Percentiles rank a stretch among this genome's conserved stretches.
phyloP scores from a whole-genome alignment of 2,888 invertebrate species.

The Cenopis cana region DNA sequence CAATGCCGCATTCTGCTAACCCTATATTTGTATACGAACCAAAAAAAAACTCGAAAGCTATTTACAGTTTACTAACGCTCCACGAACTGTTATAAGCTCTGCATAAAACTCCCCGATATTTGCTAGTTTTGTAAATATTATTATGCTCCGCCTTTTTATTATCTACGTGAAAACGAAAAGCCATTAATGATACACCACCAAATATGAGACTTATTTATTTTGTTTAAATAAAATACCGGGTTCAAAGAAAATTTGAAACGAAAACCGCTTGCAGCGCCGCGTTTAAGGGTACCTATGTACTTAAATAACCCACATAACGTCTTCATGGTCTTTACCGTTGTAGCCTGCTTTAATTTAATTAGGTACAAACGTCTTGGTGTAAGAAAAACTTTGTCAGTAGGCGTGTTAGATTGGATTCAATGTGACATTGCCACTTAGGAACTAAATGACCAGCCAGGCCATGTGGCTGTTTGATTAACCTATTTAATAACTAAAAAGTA shows the following conservation, averaged over 20 bases:
- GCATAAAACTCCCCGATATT: background rate
- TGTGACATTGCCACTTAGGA: background rate
- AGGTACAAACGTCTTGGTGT: background rate
- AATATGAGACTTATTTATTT: too few species aligned
- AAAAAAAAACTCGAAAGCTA: background rate
- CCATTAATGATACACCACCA: background rate
- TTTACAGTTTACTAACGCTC: background rate
- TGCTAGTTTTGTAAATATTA: background rate
- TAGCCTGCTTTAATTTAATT: background rate
- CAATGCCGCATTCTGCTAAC: too few species aligned
- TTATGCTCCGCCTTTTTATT: background rate
- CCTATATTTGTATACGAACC: background rate
- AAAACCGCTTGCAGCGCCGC: background rate
- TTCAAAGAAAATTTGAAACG: background rate
- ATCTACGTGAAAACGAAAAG: background rate
- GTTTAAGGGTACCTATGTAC: background rate
- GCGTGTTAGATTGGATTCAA: background rate
- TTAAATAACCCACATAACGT: background rate
- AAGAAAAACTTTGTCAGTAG: background rate
- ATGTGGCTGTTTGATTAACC: too few species aligned
- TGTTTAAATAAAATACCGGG: background rate
- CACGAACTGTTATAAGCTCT: background rate
- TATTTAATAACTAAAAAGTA: background rate
- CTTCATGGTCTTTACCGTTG: conserved; percentile 2
- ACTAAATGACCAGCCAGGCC: too few species aligned